Evolutionary conservation across 2,888 invertebrate species (phyloP), one percentile per base, ranked within the genome.

Genomic region (Hymenopus coronatus): DNA sequence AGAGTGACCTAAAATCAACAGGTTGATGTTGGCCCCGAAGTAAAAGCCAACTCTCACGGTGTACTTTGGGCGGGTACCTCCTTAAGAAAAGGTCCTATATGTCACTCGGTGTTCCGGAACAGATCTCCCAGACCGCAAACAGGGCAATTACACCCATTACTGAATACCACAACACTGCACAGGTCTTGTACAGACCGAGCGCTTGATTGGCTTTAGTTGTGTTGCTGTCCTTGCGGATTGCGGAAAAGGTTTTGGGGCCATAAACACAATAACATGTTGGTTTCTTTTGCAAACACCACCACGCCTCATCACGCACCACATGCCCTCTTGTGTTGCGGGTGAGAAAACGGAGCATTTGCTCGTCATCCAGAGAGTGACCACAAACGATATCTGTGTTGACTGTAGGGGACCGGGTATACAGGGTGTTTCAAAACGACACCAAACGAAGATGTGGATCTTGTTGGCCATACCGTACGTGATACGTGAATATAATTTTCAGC

Each of bases 261-360:
- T 40, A 85, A 85, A 14, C 85, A 40, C 40, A 40, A 40, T 40
- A 40, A 15, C 85, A 27, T 33, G 46, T 85, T 28, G 84, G 83
- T 83, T 84, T 84, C 40, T 84, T 85, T 28, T 46, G 85, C 85
- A 85, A 28, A 70, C 85, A 85, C n/a, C 70, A 54, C 70, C 85
- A 85, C 28, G 85, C 70, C 33, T 85, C 46, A 70, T 54, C 54
- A 70, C 54, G 54, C 85, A 40, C 33, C 33, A 28, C 46, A 28
- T 33, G 46, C 14, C 4, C 85, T 40, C 28, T 33, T 46, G 12
- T 40, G 12, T n/a, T 12, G 33, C 8, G 33, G 33, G 33, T 33
- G 33, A 33, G 33, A 33, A 33, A 33, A 33, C 33, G 30, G 30
- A 4, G n/a, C n/a, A n/a, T n/a, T n/a, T n/a, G n/a, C n/a, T n/a